Evolutionary conservation across 2,888 invertebrate species (phyloP).

Genomic region (Eupsilia transversa): DNA sequence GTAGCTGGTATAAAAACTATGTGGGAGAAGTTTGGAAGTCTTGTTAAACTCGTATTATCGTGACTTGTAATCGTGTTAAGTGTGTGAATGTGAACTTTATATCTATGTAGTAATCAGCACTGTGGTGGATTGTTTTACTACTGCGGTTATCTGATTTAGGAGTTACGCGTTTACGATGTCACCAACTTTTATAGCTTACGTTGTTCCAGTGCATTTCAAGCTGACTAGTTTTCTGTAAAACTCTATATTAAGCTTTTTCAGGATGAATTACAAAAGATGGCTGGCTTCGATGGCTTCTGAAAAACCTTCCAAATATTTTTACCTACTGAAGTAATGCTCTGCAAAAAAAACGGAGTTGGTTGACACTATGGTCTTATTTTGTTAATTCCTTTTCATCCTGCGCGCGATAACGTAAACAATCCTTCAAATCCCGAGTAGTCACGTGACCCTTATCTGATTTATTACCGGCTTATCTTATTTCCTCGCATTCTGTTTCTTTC

Average conservation of each 20-base stretch:
- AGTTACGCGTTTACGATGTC: conserved; percentile 12
- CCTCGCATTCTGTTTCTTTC: no score
- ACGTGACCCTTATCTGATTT: no score
- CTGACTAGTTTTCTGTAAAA: background rate
- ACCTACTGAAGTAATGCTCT: no score
- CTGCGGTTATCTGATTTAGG: conserved; percentile 19
- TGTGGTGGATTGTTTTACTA: conserved; percentile 25
- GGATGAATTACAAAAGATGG: no score
- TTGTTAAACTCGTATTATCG: conserved; percentile 52
- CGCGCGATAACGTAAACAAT: no score
- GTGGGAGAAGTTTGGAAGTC: conserved; percentile 27
- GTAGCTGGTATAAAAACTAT: conserved; percentile 24
- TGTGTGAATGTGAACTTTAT: conserved; percentile 42
- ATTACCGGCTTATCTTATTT: no score
- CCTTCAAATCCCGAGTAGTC: no score
- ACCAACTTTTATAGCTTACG: background rate
- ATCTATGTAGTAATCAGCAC: conserved; percentile 44
- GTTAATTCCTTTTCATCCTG: no score
- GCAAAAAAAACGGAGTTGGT: no score
- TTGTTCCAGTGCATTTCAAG: background rate
- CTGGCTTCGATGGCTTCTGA: no score
- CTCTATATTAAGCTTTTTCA: no score
- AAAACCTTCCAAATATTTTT: background rate
- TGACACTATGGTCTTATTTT: no score
- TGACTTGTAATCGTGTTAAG: conserved; percentile 17